Conservation (phyloP, 2,113 vertebrate genomes). For the Lepus americanus region DNA sequence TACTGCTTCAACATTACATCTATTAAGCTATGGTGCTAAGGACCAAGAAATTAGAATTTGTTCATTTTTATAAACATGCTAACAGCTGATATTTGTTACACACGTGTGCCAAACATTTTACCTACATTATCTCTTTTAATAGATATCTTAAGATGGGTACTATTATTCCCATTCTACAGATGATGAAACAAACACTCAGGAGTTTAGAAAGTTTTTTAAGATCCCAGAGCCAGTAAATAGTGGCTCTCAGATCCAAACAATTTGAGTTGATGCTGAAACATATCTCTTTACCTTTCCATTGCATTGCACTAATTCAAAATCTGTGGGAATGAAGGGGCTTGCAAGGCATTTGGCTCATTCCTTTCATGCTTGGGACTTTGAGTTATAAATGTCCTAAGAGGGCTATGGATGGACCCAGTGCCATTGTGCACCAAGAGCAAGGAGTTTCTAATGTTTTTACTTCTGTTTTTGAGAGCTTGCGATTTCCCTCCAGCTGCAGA, state of each 20-base stretch:
- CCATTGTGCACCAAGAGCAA: background rate
- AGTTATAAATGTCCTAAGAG: background rate
- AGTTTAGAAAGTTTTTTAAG: background rate
- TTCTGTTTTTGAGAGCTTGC: background rate
- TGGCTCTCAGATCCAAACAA: background rate
- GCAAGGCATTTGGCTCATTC: background rate
- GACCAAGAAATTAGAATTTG: background rate
- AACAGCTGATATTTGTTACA: background rate
- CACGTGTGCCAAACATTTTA: background rate
- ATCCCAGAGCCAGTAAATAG: background rate
- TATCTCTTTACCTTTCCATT: background rate
- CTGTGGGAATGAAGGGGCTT: background rate
- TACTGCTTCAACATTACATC: background rate
- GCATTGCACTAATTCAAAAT: background rate
- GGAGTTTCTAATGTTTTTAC: background rate
- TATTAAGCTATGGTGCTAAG: background rate
- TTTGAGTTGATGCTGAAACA: background rate
- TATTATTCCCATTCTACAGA: background rate
- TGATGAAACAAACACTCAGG: slow-evolving; percentile 2
- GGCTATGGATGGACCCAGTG: background rate
- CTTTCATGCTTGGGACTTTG: background rate
- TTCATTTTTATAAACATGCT: slow-evolving; percentile 3
- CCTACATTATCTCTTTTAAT: background rate
- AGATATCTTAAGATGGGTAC: background rate
- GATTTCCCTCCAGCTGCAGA: background rate